Evolutionary conservation across 2,888 invertebrate genomes (phyloP), one percentile per base, ranked within the genome.

Genomic region (Lithosia quadra): DNA sequence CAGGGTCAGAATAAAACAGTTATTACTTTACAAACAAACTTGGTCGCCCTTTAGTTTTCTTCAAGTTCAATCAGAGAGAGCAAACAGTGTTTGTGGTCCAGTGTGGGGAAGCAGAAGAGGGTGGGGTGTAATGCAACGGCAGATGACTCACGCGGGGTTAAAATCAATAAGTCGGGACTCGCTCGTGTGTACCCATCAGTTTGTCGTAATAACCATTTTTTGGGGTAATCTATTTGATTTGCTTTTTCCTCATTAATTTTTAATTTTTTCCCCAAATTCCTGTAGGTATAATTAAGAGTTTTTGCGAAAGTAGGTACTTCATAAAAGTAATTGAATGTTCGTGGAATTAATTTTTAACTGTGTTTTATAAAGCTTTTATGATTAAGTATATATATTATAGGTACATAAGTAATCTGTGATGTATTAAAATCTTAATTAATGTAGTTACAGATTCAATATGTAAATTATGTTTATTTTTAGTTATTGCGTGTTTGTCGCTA

Each of bases 11-110:
- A 85, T 88, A 88, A 87, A 84, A 87, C 82, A 86, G 87, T 89
- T 89, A 88, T 89, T 88, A 88, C 77, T 79, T 74, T 62, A 74
- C 81, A 81, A 81, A 84, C 88, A 90, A 88, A 89, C 82, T 88
- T 88, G 74, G 76, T 82, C 63, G 74, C 74, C 77, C 78, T 82
- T 82, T 84, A 81, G 82, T 90, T 83, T 87, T 87, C 88, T 90
- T 88, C 83, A 88, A 91, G 90, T 91, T 90, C 92, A 92, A 92
- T 93, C 92, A 92, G 88, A 89, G 89, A 91, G 86, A 88, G 90
- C 88, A 91, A 92, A 92, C 90, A 92, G 82, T 83, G 74, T 79
- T 84, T 78, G 83, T 81, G 84, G 86, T 83, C 84, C 84, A 79
- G 64, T 60, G 63, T 72, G 72, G 88, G 88, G 87, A 78, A 82